phyloP scores from a whole-genome alignment of 2,797 vertebrate species.

The Pseudochirops cupreus region DNA sequence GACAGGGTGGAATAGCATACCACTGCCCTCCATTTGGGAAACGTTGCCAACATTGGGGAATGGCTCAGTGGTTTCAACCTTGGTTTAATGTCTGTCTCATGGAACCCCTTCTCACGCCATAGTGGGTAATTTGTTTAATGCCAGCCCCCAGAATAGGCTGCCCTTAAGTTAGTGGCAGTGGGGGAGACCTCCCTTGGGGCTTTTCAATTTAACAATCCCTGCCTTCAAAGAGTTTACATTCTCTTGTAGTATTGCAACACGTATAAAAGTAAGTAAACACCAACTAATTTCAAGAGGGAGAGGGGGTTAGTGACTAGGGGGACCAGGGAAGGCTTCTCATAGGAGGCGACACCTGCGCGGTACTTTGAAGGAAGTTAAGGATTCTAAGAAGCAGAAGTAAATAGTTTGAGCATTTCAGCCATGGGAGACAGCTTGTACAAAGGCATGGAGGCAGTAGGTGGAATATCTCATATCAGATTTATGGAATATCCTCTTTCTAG shows the following conservation, averaged over 20 bases:
- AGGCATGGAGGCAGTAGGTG: neutral
- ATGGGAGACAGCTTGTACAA: neutral
- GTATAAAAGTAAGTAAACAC: neutral
- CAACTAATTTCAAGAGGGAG: neutral
- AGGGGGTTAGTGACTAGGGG: neutral
- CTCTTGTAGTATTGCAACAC: neutral
- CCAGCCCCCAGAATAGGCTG: slow-evolving; percentile 42
- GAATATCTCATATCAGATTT: neutral
- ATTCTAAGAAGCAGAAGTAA: neutral
- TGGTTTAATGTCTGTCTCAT: slow-evolving; percentile 66
- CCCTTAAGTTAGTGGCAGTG: neutral
- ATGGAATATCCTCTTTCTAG: neutral
- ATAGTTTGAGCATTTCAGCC: neutral
- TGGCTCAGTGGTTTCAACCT: slow-evolving; percentile 66
- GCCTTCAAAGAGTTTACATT: neutral
- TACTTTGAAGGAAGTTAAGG: neutral
- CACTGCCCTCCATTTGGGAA: slow-evolving; percentile 63
- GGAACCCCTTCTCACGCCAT: slow-evolving; percentile 46
- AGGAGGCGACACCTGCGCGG: neutral
- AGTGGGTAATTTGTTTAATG: slow-evolving; percentile 66
- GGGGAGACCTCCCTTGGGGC: neutral
- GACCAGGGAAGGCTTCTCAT: neutral
- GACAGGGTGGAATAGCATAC: slow-evolving; percentile 65
- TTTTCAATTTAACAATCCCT: neutral
- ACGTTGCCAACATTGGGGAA: slow-evolving; percentile 74